phyloP scores from a whole-genome alignment of 2,797 vertebrate genomes.

The Chelmon rostratus region DNA sequence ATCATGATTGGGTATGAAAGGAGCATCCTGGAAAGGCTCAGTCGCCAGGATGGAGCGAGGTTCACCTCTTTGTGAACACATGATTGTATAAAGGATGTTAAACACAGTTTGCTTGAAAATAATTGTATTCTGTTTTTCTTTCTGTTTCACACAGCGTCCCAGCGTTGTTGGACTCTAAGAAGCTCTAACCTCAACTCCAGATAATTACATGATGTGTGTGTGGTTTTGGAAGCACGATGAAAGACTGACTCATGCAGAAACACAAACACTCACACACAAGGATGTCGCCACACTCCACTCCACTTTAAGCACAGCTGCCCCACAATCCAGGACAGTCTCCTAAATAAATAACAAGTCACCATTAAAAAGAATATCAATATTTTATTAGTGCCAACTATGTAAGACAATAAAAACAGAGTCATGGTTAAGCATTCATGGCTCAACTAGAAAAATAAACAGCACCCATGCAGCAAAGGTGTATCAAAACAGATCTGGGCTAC shows the following conservation, averaged over 20 bases:
- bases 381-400: conserved; percentile 60
- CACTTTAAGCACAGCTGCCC: conserved; percentile 2
- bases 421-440: conserved; percentile 11
- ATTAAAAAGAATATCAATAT: conserved; percentile 54
- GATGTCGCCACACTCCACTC: neutral
- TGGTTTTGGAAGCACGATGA: conserved; percentile 14
- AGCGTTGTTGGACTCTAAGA: neutral
- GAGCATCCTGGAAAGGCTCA: too few relatives aligned
- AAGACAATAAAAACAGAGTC: conserved; percentile 49
- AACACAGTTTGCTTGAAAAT: too few relatives aligned
- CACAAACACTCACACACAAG: neutral
- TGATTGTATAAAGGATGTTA: too few relatives aligned
- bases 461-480: neutral
- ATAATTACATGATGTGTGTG: conserved; percentile 30
- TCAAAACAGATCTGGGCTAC: conserved; percentile 14
- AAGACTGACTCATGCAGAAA: conserved; percentile 12
- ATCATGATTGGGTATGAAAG: too few relatives aligned
- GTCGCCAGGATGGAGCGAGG: too few relatives aligned
- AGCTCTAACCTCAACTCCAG: conserved; percentile 1
- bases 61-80: too few relatives aligned
- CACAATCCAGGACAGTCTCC: neutral
- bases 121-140: too few relatives aligned
- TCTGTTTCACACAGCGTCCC: too few relatives aligned
- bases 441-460: conserved; percentile 30
- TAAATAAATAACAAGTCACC: conserved; percentile 43